phyloP scores from a whole-genome alignment of 2,888 invertebrate species.

The Busseola fusca region DNA sequence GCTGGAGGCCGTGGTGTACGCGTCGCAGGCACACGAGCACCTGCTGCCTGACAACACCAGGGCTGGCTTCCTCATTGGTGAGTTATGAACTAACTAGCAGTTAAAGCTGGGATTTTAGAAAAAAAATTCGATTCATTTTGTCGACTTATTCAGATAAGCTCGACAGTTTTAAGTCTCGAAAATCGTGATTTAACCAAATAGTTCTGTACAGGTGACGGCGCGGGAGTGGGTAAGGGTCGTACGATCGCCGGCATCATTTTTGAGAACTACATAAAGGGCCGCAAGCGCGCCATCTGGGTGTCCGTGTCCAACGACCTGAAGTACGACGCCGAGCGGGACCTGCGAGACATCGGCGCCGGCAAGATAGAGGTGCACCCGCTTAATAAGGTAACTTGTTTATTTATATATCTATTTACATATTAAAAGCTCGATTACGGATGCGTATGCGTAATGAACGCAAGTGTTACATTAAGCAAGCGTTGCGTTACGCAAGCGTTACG shows the following conservation, averaged over 20 bases:
- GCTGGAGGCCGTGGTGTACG: slow-evolving; percentile 98
- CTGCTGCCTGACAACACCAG: slow-evolving; percentile 96
- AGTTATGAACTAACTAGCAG: slow-evolving; percentile 22
- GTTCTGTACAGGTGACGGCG: slow-evolving; percentile 94
- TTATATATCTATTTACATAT: background rate
- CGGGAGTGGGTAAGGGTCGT: slow-evolving; percentile 99
- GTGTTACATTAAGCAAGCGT: too few relatives aligned
- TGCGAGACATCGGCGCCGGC: slow-evolving; percentile 97
- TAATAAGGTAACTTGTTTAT: slow-evolving; percentile 92
- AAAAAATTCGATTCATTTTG: too few relatives aligned
- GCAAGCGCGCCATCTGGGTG: slow-evolving; percentile 99
- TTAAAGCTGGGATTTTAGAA: too few relatives aligned
- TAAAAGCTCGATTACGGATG: too few relatives aligned
- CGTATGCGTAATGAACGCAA: too few relatives aligned
- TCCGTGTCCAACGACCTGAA: slow-evolving; percentile 99
- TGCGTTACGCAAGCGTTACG: too few relatives aligned
- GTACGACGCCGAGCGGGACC: slow-evolving; percentile 99
- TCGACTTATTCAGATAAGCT: too few relatives aligned
- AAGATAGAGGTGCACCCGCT: slow-evolving; percentile 96
- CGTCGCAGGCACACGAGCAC: slow-evolving; percentile 98
- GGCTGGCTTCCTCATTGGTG: slow-evolving; percentile 98
- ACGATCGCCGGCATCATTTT: slow-evolving; percentile 99
- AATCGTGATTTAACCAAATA: slow-evolving; percentile 2
- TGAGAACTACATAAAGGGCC: slow-evolving; percentile 98
- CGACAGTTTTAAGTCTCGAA: background rate